Conservation (phyloP, 2,888 invertebrate genomes). For the Cyrtodaria siliqua region DNA sequence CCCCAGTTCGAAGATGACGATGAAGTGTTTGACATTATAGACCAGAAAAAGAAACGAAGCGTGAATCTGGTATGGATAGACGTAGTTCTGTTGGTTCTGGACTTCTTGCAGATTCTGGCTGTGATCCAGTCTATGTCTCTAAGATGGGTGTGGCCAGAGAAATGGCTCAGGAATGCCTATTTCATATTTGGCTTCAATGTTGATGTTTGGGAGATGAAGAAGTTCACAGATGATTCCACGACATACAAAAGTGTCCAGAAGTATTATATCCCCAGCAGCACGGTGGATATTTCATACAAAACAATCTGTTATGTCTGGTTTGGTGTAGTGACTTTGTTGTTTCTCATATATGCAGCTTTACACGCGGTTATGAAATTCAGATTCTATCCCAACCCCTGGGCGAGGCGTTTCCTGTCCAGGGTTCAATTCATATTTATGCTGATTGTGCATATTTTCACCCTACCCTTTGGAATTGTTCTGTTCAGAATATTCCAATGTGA, state of each 20-base stretch:
- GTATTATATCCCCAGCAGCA: conserved; percentile 72
- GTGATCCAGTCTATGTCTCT: conserved; percentile 81
- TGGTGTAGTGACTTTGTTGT: conserved; percentile 49
- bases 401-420: conserved; percentile 71
- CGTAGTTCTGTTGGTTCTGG: conserved; percentile 71
- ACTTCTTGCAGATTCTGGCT: conserved; percentile 80
- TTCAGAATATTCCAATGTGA: conserved; percentile 79
- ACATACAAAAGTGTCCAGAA: conserved; percentile 74
- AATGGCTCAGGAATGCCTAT: conserved; percentile 72
- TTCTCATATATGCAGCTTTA: conserved; percentile 59
- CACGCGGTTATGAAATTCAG: conserved; percentile 68
- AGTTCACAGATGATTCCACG: conserved; percentile 66
- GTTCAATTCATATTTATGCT: conserved; percentile 74
- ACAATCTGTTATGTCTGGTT: conserved; percentile 76
- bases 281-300: conserved; percentile 71
- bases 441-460: conserved; percentile 73
- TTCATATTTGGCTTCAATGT: conserved; percentile 79
- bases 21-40: conserved; percentile 72
- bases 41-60: conserved; percentile 70
- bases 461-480: conserved; percentile 78
- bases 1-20: conserved; percentile 68
- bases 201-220: conserved; percentile 82
- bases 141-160: conserved; percentile 80
- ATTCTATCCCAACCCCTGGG: conserved; percentile 73
- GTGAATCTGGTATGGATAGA: conserved; percentile 79